Evolutionary conservation across 2,113 vertebrate species (phyloP), one percentile per base, ranked within the genome.

Genomic region (Ariopsis seemanni): DNA sequence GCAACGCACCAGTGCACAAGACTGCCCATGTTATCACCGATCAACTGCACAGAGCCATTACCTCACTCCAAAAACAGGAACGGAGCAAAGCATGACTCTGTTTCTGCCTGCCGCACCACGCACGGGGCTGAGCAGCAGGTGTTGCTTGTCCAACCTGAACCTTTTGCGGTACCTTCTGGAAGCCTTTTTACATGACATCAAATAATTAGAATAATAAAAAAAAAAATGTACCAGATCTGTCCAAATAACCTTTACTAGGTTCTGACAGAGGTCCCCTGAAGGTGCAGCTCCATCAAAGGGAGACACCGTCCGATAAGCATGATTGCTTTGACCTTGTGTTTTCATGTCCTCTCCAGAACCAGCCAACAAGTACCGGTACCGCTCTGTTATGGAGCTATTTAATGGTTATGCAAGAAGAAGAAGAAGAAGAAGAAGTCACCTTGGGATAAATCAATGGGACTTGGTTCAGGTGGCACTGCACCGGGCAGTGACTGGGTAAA

Each of bases 281-380:
- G 18, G 18, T 62, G 20, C 27, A 11, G 27, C 57, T 17, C 71
- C 34, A 17, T 48, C 22, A 1, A 30, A 58, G 88, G 20, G 75
- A 86, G 34, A 89, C 90, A 82, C 89, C 71, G 85, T 71, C 71
- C 63, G 82, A 82, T 81, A 89, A 84, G 86, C 69, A 85, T 85
- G 86, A 52, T 81, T 85, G 92, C 92, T 94, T 91, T 96, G 95
- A 96, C 95, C 95, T 96, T 96, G 95, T 93, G 91, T 90, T 90
- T 83, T 90, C 86, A 25, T 93, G 91, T 90, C 92, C 93, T 92
- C 90, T 88, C 86, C 84, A 93, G 9, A 27, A 55, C 67, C 10
- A 22, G 20, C 88, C 90, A 82, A 78, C 79, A 85, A 81, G 85
- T 55, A 82, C n/a, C n/a, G n/a, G n/a, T n/a, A n/a, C n/a, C n/a